Evolutionary conservation across 2,888 invertebrate species (phyloP).

Genomic region (Andrena trimmerana): DNA sequence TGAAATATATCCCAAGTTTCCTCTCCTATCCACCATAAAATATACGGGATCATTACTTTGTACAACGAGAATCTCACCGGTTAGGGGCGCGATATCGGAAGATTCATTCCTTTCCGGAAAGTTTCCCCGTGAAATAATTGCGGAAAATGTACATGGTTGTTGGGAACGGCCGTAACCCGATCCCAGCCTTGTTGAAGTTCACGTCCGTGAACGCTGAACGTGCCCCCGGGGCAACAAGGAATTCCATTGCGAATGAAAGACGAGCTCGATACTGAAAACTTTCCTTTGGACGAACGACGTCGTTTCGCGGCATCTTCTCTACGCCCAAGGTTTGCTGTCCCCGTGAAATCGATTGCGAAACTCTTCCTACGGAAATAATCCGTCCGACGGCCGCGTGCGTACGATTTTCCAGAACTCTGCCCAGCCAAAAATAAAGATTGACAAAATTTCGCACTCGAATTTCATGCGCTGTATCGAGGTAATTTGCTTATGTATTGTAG

Average conservation of each 20-base stretch:
- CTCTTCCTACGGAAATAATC: conserved; percentile 28
- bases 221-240: conserved; percentile 24
- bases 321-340: not conserved
- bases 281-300: conserved; percentile 23
- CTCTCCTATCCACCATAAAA: conserved; percentile 23
- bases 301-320: conserved; percentile 18
- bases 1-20: conserved; percentile 45
- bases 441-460: not conserved
- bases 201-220: conserved; percentile 15
- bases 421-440: not conserved
- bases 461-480: not conserved
- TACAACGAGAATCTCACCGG: conserved; percentile 24
- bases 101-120: conserved; percentile 43
- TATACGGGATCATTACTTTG: conserved; percentile 41
- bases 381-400: not conserved
- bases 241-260: conserved; percentile 52
- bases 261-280: conserved; percentile 46
- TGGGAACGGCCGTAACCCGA: conserved; percentile 40
- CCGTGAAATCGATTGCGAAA: conserved; percentile 38
- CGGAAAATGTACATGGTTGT: conserved; percentile 41
- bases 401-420: not conserved
- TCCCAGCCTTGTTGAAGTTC: conserved; percentile 19
- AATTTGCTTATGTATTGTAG: too few relatives aligned
- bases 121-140: conserved; percentile 46
- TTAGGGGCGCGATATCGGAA: conserved; percentile 29